Evolutionary conservation across 2,797 vertebrate species (phyloP).

Genomic region (Denticeps clupeoides): DNA sequence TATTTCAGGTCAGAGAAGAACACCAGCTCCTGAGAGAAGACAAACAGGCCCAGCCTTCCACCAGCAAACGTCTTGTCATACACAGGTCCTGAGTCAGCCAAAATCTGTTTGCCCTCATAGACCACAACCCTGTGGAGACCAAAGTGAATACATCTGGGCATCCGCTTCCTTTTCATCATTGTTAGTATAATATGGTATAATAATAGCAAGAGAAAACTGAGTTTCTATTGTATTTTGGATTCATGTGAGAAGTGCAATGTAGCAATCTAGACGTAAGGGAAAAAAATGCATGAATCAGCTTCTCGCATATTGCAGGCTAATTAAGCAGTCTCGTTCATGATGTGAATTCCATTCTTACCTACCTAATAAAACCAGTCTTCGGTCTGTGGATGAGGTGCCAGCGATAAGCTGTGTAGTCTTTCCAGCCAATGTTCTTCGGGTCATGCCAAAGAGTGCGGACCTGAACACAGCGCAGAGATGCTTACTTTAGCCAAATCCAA

Average conservation of each 20-base stretch:
- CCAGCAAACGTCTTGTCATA: conserved; percentile 88
- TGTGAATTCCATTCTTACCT: too few relatives aligned
- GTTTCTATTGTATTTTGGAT: too few relatives aligned
- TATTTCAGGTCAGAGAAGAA: conserved; percentile 95
- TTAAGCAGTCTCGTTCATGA: too few relatives aligned
- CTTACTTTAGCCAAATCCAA: not conserved
- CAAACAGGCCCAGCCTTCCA: conserved; percentile 86
- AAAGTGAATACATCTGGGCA: conserved; percentile 21
- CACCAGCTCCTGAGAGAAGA: conserved; percentile 95
- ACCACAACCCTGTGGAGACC: conserved; percentile 72
- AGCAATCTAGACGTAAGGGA: conserved; percentile 2
- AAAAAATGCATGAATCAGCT: not conserved
- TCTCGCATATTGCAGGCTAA: too few relatives aligned
- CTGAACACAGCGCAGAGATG: conserved; percentile 41
- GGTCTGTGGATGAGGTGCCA: conserved; percentile 92
- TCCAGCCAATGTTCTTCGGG: conserved; percentile 91
- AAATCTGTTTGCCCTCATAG: conserved; percentile 82
- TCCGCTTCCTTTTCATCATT: conserved; percentile 25
- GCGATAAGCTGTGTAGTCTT: conserved; percentile 87
- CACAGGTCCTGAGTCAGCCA: conserved; percentile 87
- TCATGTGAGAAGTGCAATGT: too few relatives aligned
- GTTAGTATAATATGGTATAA: too few relatives aligned
- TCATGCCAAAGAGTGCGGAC: conserved; percentile 94
- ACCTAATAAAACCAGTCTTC: conserved; percentile 94
- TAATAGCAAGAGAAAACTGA: too few relatives aligned